Percentiles rank a stretch among this genome's conserved stretches.
phyloP scores from a whole-genome alignment of 2,113 vertebrate genomes.

The Tychaedon coryphoeus region DNA sequence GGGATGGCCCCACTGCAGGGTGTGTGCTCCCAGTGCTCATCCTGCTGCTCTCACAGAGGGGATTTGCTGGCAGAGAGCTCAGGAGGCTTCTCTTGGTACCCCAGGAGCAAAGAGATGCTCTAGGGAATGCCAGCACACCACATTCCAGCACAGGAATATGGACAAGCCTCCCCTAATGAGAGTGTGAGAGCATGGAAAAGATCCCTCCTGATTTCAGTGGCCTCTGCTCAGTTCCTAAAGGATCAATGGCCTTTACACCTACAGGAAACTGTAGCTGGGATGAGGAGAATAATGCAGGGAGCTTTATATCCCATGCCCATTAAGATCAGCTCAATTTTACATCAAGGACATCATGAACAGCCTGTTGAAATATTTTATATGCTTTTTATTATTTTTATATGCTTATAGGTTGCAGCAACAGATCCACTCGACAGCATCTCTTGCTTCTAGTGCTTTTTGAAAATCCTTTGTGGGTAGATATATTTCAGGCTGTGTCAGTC shows the following conservation, averaged over 20 bases:
- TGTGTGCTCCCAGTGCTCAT: not conserved
- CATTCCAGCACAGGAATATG: not conserved
- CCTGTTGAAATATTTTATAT: not conserved
- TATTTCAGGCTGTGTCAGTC: not conserved
- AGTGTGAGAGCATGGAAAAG: not conserved
- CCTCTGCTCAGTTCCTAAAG: not conserved
- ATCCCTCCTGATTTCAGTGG: not conserved
- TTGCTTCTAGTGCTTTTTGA: not conserved
- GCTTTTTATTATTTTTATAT: not conserved
- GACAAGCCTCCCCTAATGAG: not conserved
- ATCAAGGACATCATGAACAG: not conserved
- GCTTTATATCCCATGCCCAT: not conserved
- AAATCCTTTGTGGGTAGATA: not conserved
- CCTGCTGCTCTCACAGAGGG: accelerated
- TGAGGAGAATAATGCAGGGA: not conserved
- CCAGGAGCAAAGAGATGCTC: not conserved
- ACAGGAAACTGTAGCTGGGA: not conserved
- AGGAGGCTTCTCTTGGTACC: not conserved
- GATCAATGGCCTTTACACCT: not conserved
- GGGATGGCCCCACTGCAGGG: not conserved
- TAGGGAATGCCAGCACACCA: not conserved
- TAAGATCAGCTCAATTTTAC: not conserved
- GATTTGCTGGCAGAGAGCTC: not conserved
- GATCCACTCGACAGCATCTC: not conserved
- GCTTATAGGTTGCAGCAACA: not conserved